phyloP scores from a whole-genome alignment of 2,888 invertebrate genomes.

The Drosophila anceps region DNA sequence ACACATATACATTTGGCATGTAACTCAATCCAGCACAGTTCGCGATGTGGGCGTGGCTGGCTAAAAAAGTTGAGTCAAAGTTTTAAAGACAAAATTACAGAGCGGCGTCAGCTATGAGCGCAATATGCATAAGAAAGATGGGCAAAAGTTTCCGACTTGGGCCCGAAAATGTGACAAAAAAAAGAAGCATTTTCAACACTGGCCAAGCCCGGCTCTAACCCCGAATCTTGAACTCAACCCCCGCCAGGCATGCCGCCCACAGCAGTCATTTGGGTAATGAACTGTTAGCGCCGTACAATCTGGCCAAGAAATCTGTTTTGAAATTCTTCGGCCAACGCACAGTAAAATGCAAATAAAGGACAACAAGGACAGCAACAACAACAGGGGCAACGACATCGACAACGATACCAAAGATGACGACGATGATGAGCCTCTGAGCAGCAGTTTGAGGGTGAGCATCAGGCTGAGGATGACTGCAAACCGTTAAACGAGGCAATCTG shows the following conservation, averaged over 20 bases:
- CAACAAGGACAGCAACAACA: conserved; percentile 20
- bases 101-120: conserved; percentile 37
- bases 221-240: background rate
- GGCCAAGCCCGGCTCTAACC: conserved; percentile 12
- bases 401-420: conserved; percentile 16
- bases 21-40: background rate
- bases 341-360: conserved; percentile 58
- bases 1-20: background rate
- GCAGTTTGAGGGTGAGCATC: conserved; percentile 11
- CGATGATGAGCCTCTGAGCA: conserved; percentile 9
- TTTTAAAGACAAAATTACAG: conserved; percentile 59
- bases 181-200: conserved; percentile 33
- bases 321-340: conserved; percentile 61
- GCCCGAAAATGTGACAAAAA: conserved; percentile 39
- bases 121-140: conserved; percentile 39
- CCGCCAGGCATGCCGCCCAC: conserved; percentile 22
- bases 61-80: conserved; percentile 48
- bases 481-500: conserved; percentile 50
- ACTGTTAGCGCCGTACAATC: conserved; percentile 76
- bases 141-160: conserved; percentile 45
- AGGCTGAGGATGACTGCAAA: conserved; percentile 24
- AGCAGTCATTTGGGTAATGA: conserved; percentile 77
- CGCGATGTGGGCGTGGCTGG: background rate
- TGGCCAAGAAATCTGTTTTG: conserved; percentile 77
- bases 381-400: background rate